phyloP scores from a whole-genome alignment of 2,888 invertebrate genomes.

The Ophioninae sp. region DNA sequence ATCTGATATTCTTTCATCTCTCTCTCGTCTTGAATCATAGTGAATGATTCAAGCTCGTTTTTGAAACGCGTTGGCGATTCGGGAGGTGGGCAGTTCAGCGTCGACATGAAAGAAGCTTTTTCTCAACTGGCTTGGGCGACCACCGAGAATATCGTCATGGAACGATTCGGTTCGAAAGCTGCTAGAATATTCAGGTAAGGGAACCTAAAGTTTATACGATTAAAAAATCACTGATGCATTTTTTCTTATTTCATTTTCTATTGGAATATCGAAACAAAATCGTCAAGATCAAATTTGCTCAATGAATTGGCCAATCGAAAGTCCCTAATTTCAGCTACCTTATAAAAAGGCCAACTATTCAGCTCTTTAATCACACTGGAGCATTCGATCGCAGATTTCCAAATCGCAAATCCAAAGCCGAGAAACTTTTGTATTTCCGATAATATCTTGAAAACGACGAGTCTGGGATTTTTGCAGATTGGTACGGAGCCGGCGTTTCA shows the following conservation, averaged over 20 bases:
- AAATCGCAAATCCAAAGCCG: not conserved
- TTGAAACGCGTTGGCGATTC: constrained; percentile 90
- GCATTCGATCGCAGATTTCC: too few relatives aligned
- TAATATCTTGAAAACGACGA: too few relatives aligned
- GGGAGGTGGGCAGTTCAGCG: constrained; percentile 90
- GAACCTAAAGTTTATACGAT: not conserved
- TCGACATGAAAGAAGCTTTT: constrained; percentile 88
- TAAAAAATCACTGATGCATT: too few relatives aligned
- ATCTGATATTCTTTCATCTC: not conserved
- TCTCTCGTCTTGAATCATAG: constrained; percentile 78
- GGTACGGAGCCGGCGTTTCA: constrained; percentile 89
- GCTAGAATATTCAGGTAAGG: constrained; percentile 90
- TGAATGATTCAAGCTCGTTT: constrained; percentile 90
- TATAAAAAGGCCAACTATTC: too few relatives aligned
- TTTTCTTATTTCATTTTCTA: too few relatives aligned
- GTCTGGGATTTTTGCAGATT: constrained; percentile 82
- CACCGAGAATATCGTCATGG: constrained; percentile 91
- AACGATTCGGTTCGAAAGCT: constrained; percentile 92
- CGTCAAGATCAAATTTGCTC: too few relatives aligned
- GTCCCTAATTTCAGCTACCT: too few relatives aligned
- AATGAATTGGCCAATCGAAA: too few relatives aligned
- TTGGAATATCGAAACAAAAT: too few relatives aligned
- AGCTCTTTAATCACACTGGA: too few relatives aligned
- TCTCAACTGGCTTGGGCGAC: constrained; percentile 87
- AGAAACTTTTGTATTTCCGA: not conserved